These are phyloP conservation scores for Dipodomys spectabilis DNA, from an alignment of 2,113 vertebrate genomes.

Conservation along the genomic window DNA sequence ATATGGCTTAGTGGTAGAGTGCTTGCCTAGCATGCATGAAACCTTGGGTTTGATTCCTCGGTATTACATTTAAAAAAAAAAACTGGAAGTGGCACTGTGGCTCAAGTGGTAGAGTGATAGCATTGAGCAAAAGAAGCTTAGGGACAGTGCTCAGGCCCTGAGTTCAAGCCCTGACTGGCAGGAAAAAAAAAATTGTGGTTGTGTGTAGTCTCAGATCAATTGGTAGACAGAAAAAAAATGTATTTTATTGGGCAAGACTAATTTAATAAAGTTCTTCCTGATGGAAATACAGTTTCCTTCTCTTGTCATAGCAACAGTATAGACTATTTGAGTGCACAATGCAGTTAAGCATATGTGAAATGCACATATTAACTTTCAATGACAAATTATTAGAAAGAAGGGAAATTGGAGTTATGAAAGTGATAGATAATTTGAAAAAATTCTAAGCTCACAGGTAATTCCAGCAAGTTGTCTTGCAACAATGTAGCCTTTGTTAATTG, in stretches of 20 bases:
- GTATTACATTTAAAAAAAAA: no score
- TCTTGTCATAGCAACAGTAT: neutral
- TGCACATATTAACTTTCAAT: neutral
- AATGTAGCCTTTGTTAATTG: neutral
- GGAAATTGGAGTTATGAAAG: neutral
- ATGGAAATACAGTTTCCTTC: conserved; percentile 19
- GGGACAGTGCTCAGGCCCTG: no score
- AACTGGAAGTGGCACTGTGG: no score
- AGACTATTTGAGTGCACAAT: neutral
- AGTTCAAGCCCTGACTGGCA: no score
- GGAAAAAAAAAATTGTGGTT: neutral
- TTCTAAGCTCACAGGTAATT: neutral
- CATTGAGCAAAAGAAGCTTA: no score
- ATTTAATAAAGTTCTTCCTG: neutral
- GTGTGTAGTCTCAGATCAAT: neutral
- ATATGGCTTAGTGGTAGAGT: no score
- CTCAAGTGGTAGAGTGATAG: no score
- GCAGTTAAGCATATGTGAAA: neutral
- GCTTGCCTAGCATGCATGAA: no score
- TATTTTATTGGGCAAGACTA: neutral
- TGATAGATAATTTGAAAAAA: neutral
- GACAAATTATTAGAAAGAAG: neutral
- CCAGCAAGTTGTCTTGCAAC: neutral
- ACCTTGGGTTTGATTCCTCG: no score
- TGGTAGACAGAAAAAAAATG: no score